Conservation (phyloP, 2,888 invertebrate genomes). For the Cryptus viduatorius region DNA sequence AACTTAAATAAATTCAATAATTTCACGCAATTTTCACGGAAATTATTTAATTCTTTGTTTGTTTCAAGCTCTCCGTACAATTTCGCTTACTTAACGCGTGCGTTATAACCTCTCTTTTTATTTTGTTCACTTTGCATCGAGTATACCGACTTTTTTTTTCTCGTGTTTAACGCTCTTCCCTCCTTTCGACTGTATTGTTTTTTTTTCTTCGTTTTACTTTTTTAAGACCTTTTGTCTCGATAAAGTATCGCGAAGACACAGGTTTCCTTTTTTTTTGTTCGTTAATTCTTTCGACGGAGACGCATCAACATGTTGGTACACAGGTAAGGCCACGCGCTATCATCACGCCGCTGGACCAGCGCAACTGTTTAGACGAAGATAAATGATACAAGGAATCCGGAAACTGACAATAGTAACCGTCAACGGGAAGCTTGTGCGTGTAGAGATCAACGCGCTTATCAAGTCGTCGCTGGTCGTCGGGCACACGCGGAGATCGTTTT, state of each 20-base stretch:
- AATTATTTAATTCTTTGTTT: slow-evolving; percentile 4
- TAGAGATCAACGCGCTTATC: slow-evolving; percentile 5
- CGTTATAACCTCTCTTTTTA: slow-evolving; percentile 33
- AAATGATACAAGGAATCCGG: slow-evolving; percentile 9
- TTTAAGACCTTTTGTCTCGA: not conserved
- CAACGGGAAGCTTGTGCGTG: slow-evolving; percentile 31
- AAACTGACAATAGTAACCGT: not conserved
- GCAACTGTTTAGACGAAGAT: slow-evolving; percentile 15
- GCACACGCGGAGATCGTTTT: slow-evolving; percentile 11
- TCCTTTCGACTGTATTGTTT: slow-evolving; percentile 31
- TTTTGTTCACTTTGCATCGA: slow-evolving; percentile 31
- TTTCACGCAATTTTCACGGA: not conserved
- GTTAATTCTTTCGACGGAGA: slow-evolving; percentile 34
- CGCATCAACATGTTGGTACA: slow-evolving; percentile 30
- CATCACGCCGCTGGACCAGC: slow-evolving; percentile 27
- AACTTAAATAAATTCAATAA: slow-evolving; percentile 11
- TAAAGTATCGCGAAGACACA: slow-evolving; percentile 18
- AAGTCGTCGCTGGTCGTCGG: not conserved
- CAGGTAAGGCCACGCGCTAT: slow-evolving; percentile 41
- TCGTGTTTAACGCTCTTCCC: slow-evolving; percentile 25
- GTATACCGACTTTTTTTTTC: slow-evolving; percentile 38
- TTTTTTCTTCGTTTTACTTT: slow-evolving; percentile 28
- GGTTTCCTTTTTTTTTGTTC: slow-evolving; percentile 38
- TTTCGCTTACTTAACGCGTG: slow-evolving; percentile 54
- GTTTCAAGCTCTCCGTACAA: slow-evolving; percentile 20